Conservation (phyloP, 2,888 invertebrate genomes). For the Acanthosepion lycidas region DNA sequence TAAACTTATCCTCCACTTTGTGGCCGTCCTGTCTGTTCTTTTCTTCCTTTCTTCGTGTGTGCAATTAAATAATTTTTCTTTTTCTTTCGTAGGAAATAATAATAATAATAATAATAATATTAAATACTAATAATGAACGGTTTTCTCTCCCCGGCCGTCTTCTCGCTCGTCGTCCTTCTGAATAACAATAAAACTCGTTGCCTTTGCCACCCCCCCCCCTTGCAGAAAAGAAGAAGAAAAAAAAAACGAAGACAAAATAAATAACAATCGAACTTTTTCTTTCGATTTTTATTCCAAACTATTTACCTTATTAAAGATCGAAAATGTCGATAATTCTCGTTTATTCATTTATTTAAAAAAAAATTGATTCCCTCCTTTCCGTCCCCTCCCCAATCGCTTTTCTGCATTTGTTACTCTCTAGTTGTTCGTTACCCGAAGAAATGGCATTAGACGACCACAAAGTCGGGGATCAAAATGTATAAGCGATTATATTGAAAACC, state of each 20-base stretch:
- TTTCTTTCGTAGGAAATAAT: too few species aligned
- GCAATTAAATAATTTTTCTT: neutral
- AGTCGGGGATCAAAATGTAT: neutral
- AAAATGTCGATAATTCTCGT: too few species aligned
- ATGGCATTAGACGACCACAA: neutral
- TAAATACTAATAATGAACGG: too few species aligned
- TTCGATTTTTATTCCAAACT: neutral
- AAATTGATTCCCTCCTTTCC: too few species aligned
- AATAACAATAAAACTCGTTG: too few species aligned
- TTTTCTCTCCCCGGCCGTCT: neutral
- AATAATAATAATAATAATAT: too few species aligned
- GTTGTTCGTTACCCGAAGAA: neutral
- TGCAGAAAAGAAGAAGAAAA: neutral
- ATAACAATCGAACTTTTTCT: neutral
- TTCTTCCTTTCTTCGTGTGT: neutral
- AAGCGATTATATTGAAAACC: neutral
- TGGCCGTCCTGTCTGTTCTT: neutral
- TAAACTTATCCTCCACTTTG: neutral
- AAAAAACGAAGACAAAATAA: neutral
- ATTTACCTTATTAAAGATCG: too few species aligned
- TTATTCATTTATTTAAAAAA: too few species aligned
- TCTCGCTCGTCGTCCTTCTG: neutral
- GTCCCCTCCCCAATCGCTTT: too few species aligned
- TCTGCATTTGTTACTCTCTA: too few species aligned
- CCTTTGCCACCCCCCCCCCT: neutral